Evolutionary conservation across 2,113 vertebrate genomes (phyloP), one percentile per base, ranked within the genome.

Genomic region (Pica pica): DNA sequence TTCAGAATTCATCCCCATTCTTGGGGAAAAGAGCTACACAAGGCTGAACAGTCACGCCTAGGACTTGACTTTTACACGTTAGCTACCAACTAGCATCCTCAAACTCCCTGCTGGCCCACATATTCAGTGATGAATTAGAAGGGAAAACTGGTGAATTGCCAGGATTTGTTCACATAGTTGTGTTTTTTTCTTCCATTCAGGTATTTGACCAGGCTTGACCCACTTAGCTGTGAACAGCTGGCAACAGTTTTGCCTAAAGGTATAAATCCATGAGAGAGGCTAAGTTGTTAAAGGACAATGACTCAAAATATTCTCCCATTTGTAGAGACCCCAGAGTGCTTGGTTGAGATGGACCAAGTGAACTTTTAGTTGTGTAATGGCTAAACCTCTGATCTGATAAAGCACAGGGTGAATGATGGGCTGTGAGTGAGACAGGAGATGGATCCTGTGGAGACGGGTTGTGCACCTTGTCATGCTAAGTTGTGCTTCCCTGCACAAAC

Each of bases 211-310:
- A 37, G 41, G 31, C 37, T 86, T 94, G 83, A 87, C 71, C 71
- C 89, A 92, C 59, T 94, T 88, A 77, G 42, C 55, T 83, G 39
- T 65, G 35, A 94, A 89, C 79, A 96, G 59, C 92, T 88, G 90
- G 75, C 87, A 90, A 69, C 35, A 65, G 35, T 56, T 86, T 77
- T 5, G 7, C 28, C 28, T 85, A 33, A 83, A 93, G 47, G 27
- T 70, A 16, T 3, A 50, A 77, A 60, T 37, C 15, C 46, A 78
- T 39, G 27, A 53, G 24, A 37, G 27, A 39, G 28, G 39, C n/a
- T n/a, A 19, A 39, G 44, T 23, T 23, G 17, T 37, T 52, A 46
- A 28, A 18, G 37, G 22, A 23, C 28, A 69, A 60, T 7, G 7
- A 61, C 55, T 60, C 10, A 53, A 87, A 78, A 46, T 8, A 78